phyloP scores from a whole-genome alignment of 1,140 invertebrate species.

The Plectrocnemia conspersa region DNA sequence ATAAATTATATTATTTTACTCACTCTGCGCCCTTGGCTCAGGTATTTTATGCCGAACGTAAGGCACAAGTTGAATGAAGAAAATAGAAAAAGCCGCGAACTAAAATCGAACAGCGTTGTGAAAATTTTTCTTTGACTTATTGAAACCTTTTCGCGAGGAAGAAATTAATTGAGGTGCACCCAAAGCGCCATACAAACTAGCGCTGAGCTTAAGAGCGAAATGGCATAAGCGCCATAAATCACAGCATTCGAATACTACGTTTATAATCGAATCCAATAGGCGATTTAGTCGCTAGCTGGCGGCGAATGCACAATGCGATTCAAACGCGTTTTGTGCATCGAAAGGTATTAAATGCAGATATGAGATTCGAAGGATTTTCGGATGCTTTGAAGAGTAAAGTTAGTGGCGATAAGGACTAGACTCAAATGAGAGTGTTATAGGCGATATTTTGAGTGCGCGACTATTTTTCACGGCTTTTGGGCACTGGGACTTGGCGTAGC shows the following conservation, averaged over 20 bases:
- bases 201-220: background rate
- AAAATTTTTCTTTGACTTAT: slow-evolving; percentile 35
- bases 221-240: background rate
- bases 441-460: background rate
- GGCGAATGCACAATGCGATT: no score
- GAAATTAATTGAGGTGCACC: slow-evolving; percentile 35
- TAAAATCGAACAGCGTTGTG: slow-evolving; percentile 25
- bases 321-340: background rate
- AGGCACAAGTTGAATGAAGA: slow-evolving; percentile 14
- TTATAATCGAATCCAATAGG: background rate
- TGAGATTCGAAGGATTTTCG: no score
- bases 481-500: slow-evolving; percentile 7
- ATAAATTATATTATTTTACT: background rate
- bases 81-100: slow-evolving; percentile 25
- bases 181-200: slow-evolving; percentile 6
- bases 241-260: background rate
- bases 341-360: background rate
- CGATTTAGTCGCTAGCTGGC: background rate
- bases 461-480: slow-evolving; percentile 13
- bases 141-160: slow-evolving; percentile 34
- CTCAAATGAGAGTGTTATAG: no score
- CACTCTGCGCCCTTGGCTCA: background rate
- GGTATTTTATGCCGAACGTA: slow-evolving; percentile 13
- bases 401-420: no score
- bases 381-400: no score